Evolutionary conservation across 2,797 vertebrate species (phyloP).

Genomic region (Tiaroga cobitis): DNA sequence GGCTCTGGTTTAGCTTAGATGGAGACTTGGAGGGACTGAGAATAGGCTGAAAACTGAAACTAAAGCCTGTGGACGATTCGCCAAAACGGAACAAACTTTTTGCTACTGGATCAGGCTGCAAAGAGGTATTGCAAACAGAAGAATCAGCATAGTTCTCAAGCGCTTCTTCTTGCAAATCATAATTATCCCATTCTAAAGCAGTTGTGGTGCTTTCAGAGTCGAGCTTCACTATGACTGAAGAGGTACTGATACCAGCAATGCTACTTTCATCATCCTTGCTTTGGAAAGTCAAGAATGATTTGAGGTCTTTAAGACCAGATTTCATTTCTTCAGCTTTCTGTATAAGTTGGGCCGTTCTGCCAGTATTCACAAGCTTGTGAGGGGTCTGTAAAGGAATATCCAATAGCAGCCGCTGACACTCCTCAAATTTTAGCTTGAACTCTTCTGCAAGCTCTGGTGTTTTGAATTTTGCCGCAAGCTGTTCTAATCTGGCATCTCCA

Average conservation of each 20-base stretch:
- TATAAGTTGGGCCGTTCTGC: conserved; percentile 92
- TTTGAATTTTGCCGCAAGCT: conserved; percentile 96
- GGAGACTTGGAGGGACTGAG: conserved; percentile 95
- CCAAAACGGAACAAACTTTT: conserved; percentile 96
- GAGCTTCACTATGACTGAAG: conserved; percentile 77
- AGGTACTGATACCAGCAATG: conserved; percentile 61
- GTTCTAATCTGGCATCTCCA: conserved; percentile 90
- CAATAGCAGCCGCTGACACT: conserved; percentile 90
- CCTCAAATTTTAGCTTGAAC: conserved; percentile 96
- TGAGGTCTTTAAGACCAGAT: conserved; percentile 92
- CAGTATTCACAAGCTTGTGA: conserved; percentile 94
- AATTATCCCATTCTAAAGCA: conserved; percentile 94
- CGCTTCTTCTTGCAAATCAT: conserved; percentile 87
- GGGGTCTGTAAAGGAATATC: conserved; percentile 98
- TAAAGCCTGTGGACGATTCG: conserved; percentile 91
- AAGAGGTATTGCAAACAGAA: conserved; percentile 87
- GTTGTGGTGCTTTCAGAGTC: conserved; percentile 83
- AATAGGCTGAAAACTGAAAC: conserved; percentile 94
- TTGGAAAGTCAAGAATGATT: conserved; percentile 91
- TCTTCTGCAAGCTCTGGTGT: conserved; percentile 90
- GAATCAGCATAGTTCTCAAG: conserved; percentile 85
- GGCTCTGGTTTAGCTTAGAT: conserved; percentile 89
- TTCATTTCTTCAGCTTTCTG: conserved; percentile 99
- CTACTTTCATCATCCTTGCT: conserved; percentile 80
- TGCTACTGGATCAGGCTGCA: conserved; percentile 84